Evolutionary conservation across 2,797 vertebrate genomes (phyloP).

Genomic region (Thaleichthys pacificus): DNA sequence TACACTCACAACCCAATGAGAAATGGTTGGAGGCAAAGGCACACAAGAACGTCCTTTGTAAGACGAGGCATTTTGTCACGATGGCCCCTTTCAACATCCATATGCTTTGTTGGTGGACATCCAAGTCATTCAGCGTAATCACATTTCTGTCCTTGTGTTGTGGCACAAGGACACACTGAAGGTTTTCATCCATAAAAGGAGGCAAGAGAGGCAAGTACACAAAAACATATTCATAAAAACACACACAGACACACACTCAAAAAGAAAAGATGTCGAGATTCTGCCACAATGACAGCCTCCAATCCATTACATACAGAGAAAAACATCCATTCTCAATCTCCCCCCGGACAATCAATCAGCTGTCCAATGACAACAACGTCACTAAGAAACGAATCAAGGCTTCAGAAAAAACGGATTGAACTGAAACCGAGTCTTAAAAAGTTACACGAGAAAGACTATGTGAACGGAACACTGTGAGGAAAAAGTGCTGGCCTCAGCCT

Average conservation of each 20-base stretch:
- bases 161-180: neutral
- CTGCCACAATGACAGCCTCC: neutral
- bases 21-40: conserved; percentile 38
- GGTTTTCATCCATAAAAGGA: neutral
- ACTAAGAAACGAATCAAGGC: neutral
- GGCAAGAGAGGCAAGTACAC: neutral
- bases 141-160: neutral
- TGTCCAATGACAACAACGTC: neutral
- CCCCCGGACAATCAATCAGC: neutral
- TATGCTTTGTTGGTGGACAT: conserved; percentile 43
- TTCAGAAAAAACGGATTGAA: neutral
- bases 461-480: conserved; percentile 17
- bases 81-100: conserved; percentile 35
- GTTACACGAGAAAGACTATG: neutral
- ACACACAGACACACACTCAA: neutral
- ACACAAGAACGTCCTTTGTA: conserved; percentile 41
- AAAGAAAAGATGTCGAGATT: neutral
- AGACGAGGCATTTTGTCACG: conserved; percentile 30
- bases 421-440: neutral
- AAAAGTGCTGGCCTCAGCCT: conserved; percentile 54
- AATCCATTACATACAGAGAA: neutral
- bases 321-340: neutral
- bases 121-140: conserved; percentile 21
- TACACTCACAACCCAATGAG: conserved; percentile 40
- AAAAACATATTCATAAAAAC: too few species aligned